Evolutionary conservation across 2,113 vertebrate species (phyloP).

Genomic region (Psephotus haematonotus): DNA sequence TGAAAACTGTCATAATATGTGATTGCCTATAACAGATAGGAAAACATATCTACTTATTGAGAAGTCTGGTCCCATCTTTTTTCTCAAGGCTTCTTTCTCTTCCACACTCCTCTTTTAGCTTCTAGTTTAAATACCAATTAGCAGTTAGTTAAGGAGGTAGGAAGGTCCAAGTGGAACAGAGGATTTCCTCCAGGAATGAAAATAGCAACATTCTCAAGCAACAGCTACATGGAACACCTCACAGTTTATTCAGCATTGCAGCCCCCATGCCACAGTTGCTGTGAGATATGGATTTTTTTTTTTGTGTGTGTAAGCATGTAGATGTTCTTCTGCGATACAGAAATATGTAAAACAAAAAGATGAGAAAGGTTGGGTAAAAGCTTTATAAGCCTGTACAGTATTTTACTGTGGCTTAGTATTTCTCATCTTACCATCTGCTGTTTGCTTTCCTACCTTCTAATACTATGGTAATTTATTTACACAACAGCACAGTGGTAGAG

Average conservation of each 20-base stretch:
- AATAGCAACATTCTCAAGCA: background rate
- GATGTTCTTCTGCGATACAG: background rate
- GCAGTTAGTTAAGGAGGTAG: background rate
- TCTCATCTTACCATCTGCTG: background rate
- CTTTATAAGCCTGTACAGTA: background rate
- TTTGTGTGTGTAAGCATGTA: background rate
- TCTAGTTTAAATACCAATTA: background rate
- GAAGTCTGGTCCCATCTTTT: background rate
- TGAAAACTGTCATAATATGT: background rate
- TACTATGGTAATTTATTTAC: background rate
- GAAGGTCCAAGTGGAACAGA: background rate
- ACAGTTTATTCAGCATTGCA: background rate
- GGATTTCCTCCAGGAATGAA: background rate
- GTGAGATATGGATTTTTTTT: accelerated
- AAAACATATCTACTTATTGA: background rate
- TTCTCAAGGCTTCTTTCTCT: background rate
- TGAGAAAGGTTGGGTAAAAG: background rate
- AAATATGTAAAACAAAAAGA: background rate
- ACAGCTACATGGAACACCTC: background rate
- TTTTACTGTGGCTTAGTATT: background rate
- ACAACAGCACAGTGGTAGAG: background rate
- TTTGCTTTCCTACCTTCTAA: background rate
- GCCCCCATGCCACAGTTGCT: background rate
- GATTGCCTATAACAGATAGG: background rate
- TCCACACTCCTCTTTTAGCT: background rate